Conservation (phyloP, 2,113 vertebrate genomes). For the Willisornis vidua region DNA sequence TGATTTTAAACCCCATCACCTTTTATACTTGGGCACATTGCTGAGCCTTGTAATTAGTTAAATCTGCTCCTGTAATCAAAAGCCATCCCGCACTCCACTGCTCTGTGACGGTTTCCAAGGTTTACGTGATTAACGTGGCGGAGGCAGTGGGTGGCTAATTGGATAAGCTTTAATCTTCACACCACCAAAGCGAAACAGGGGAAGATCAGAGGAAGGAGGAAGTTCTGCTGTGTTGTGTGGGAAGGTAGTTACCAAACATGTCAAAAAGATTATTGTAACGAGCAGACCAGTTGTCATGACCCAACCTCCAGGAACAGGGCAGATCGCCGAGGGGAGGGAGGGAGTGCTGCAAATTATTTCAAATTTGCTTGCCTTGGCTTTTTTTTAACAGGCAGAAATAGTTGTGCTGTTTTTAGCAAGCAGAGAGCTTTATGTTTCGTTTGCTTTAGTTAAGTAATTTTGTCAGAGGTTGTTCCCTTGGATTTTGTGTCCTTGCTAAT, state of each 20-base stretch:
- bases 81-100: constrained; percentile 73
- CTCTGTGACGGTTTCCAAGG: constrained; percentile 72
- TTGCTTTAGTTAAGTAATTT: not conserved
- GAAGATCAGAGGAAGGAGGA: constrained; percentile 75
- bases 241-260: constrained; percentile 81
- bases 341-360: not conserved
- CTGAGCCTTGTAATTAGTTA: constrained; percentile 85
- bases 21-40: constrained; percentile 72
- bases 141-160: constrained; percentile 87
- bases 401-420: not conserved
- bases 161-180: constrained; percentile 92
- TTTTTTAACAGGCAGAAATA: not conserved
- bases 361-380: constrained; percentile 23
- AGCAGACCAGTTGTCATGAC: constrained; percentile 51
- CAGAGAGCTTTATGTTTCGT: not conserved
- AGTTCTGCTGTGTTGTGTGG: constrained; percentile 68
- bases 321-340: not conserved
- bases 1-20: constrained; percentile 72
- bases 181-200: constrained; percentile 66
- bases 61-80: constrained; percentile 77
- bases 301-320: not conserved
- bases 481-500: not conserved
- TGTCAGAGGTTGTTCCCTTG: not conserved
- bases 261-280: constrained; percentile 76
- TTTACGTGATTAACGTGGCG: constrained; percentile 80